Conservation (phyloP, 2,113 vertebrate genomes). For the Peromyscus polionotus region DNA sequence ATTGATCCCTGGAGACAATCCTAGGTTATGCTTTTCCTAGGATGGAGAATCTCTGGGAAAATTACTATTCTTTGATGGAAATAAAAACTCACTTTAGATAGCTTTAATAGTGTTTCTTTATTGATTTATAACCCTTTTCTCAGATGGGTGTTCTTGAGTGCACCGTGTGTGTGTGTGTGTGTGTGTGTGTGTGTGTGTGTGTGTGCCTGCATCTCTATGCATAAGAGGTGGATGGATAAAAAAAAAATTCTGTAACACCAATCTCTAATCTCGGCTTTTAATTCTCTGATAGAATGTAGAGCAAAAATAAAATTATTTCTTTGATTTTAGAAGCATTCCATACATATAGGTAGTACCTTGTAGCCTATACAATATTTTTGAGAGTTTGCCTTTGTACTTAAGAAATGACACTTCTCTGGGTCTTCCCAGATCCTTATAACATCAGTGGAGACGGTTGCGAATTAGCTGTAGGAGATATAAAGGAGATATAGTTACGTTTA, state of each 20-base stretch:
- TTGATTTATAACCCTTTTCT: conserved; percentile 25
- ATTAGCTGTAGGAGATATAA: neutral
- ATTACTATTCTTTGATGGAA: conserved; percentile 33
- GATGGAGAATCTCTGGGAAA: conserved; percentile 37
- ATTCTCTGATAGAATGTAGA: conserved; percentile 16
- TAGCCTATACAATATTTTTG: conserved; percentile 41
- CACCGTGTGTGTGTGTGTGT: neutral
- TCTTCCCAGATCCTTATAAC: conserved; percentile 39
- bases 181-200: neutral
- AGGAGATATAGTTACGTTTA: neutral
- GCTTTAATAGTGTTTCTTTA: conserved; percentile 40
- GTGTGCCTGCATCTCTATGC: neutral
- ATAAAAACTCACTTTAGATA: conserved; percentile 53
- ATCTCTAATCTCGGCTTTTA: neutral
- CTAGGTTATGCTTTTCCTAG: neutral
- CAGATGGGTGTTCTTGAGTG: neutral
- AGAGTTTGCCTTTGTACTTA: conserved; percentile 28
- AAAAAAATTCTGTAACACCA: neutral
- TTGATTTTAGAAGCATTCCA: conserved; percentile 24
- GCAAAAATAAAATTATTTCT: conserved; percentile 44
- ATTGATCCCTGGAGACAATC: conserved; percentile 38
- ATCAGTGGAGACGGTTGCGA: neutral
- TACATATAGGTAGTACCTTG: conserved; percentile 13
- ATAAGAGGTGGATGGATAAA: neutral
- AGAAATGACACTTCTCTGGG: conserved; percentile 34